Base-by-base conservation (phyloP, 2,113 vertebrate species). In the Lepisosteus oculatus region DNA sequence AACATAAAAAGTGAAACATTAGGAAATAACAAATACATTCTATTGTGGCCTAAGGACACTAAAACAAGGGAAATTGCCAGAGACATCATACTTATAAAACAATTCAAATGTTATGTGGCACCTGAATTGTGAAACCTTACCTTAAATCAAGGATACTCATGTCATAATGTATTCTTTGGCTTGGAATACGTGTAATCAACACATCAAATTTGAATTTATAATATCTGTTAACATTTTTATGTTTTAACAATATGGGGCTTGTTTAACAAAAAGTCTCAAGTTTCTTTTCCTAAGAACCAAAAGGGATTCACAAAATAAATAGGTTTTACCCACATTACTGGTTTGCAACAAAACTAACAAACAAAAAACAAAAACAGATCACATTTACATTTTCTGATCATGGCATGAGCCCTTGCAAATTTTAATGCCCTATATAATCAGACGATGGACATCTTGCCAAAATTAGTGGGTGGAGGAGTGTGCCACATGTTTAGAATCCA, bases 401-500 rank as follows among this genome's bases (percentile, higher is more conserved):
- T 91, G 54, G 80, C 69, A 79, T 54, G 80, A 85, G 84, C 82
- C 84, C 88, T 76, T 69, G 82, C 89, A 90, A 85, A 87, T 86
- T 89, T 86, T 90, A 86, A 83, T 80, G 88, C 89, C 89, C 88
- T 84, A 71, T 91, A 88, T 92, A 91, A 92, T 94, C 93, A 95
- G 86, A 87, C 82, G 86, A 87, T 79, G 80, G 81, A 85, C 76
- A 85, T 84, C 84, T 90, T 93, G 91, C 91, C 92, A 90, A 86
- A 89, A 90, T 78, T 87, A 93, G 93, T 93, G 94, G 95, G 93
- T 93, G 93, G 89, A 90, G 93, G 89, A 92, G 89, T 85, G 91
- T 92, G 92, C 91, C 86, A 61, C 92, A 94, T 94, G 92, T 91
- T 92, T 94, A 87, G 88, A 89, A 92, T 94, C 93, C 93, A 92